Evolutionary conservation across 2,113 vertebrate species (phyloP).

Genomic region (Alces alces): DNA sequence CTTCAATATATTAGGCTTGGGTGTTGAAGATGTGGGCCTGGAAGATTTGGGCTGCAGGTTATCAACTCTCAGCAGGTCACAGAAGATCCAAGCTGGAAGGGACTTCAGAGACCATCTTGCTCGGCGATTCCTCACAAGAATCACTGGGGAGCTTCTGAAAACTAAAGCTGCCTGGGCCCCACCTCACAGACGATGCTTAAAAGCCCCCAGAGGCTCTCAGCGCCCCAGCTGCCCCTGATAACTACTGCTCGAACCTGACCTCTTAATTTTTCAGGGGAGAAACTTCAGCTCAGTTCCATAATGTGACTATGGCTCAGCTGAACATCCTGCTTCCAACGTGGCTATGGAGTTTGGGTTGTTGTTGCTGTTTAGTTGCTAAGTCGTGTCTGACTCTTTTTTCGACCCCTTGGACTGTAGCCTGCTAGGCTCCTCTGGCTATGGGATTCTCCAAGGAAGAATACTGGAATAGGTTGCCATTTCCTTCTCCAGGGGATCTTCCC

Average conservation of each 20-base stretch:
- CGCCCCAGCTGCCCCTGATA: neutral
- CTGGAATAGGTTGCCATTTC: neutral
- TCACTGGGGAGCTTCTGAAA: neutral
- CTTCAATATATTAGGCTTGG: neutral
- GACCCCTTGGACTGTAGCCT: neutral
- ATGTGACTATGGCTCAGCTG: neutral
- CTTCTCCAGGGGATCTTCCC: neutral
- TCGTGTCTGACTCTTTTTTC: neutral
- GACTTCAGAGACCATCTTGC: neutral
- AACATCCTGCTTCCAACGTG: neutral
- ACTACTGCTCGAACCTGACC: neutral
- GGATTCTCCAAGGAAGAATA: neutral
- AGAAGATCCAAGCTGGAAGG: neutral
- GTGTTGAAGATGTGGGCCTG: neutral
- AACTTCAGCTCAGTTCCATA: neutral
- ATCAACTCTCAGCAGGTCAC: neutral
- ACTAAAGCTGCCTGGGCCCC: neutral
- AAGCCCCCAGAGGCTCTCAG: neutral
- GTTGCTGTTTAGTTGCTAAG: neutral
- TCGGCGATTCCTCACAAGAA: neutral
- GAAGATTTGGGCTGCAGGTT: neutral
- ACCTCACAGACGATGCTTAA: neutral
- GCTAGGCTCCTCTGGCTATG: rapidly evolving
- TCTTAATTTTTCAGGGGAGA: neutral
- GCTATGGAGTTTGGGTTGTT: neutral